These are phyloP conservation scores for Cephus cinctus DNA, from an alignment of 1,140 invertebrate species.

Conservation along the genomic window DNA sequence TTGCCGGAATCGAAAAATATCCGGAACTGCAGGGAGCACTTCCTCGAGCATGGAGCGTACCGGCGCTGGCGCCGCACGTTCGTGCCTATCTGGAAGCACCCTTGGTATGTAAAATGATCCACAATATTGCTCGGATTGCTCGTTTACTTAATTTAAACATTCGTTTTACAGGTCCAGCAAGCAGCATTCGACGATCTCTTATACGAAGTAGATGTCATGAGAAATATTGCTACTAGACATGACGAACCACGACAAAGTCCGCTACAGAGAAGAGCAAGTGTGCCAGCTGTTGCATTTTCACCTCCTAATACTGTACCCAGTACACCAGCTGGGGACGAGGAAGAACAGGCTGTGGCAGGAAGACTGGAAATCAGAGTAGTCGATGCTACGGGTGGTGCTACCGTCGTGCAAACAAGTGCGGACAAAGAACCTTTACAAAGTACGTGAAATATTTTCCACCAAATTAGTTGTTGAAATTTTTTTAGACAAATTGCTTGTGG, in stretches of 20 bases:
- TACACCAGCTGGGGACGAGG: constrained; percentile 44
- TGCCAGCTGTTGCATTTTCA: constrained; percentile 41
- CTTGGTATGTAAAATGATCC: constrained; percentile 53
- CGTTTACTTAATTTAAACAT: too few relatives aligned
- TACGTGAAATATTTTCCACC: constrained; percentile 17
- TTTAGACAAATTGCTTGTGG: not conserved
- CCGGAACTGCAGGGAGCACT: constrained; percentile 65
- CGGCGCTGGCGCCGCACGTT: constrained; percentile 57
- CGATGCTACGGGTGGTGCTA: constrained; percentile 52
- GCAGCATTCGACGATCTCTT: constrained; percentile 81
- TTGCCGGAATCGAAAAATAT: constrained; percentile 69
- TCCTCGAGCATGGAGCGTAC: constrained; percentile 76
- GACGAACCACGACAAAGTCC: constrained; percentile 33
- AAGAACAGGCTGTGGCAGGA: constrained; percentile 68
- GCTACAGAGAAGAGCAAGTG: constrained; percentile 36
- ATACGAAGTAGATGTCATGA: constrained; percentile 80
- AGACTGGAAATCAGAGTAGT: constrained; percentile 80
- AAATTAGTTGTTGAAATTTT: not conserved
- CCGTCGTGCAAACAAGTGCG: constrained; percentile 51
- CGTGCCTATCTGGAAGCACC: constrained; percentile 63
- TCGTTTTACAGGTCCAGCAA: constrained; percentile 68
- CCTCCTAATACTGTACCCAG: constrained; percentile 22
- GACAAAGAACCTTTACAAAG: constrained; percentile 52
- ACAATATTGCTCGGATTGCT: too few relatives aligned
- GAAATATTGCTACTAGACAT: constrained; percentile 66